Evolutionary conservation across 2,113 vertebrate genomes (phyloP).

Genomic region (Pyrgilauda ruficollis): DNA sequence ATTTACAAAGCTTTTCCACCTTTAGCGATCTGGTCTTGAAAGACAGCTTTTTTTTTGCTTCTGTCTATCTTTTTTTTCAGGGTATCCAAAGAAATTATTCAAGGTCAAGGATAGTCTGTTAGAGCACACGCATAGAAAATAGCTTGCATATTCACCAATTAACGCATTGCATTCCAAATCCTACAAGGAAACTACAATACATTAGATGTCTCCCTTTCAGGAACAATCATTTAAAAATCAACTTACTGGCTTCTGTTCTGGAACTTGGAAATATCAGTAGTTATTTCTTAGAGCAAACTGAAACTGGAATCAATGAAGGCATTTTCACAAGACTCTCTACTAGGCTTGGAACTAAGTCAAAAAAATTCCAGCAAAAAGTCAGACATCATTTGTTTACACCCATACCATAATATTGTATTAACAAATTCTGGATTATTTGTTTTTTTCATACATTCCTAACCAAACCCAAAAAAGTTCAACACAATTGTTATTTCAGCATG

Average conservation of each 20-base stretch:
- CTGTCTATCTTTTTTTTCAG: neutral
- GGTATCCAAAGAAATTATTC: neutral
- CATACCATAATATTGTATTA: neutral
- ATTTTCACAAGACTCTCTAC: neutral
- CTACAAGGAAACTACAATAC: neutral
- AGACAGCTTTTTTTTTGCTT: neutral
- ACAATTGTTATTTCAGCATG: neutral
- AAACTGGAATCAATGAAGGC: neutral
- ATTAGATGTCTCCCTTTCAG: neutral
- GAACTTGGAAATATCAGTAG: neutral
- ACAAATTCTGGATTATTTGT: neutral
- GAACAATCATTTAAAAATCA: neutral
- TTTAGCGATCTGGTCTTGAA: neutral
- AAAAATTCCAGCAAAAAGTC: neutral
- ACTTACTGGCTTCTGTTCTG: neutral
- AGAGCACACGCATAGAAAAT: neutral
- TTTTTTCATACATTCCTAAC: constrained; percentile 31
- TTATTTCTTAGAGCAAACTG: neutral
- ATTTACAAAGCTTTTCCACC: neutral
- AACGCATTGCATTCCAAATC: neutral
- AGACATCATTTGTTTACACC: neutral
- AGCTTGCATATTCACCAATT: neutral
- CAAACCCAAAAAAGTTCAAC: neutral
- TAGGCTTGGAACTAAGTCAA: neutral
- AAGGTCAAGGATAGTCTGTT: neutral